phyloP scores from a whole-genome alignment of 2,888 invertebrate genomes.

The Cremastobaeus sp. region DNA sequence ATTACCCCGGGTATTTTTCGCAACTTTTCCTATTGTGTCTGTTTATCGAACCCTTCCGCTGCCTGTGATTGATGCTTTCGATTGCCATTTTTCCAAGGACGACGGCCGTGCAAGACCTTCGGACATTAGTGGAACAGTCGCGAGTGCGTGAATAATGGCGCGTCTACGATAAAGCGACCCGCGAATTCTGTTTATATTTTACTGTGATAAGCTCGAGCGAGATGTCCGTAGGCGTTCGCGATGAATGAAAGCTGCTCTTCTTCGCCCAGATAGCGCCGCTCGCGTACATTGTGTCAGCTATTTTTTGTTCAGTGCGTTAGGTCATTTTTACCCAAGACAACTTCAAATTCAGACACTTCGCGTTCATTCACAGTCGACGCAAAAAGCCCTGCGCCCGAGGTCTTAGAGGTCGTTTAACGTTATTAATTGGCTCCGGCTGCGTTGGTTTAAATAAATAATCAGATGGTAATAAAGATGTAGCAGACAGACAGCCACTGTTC shows the following conservation, averaged over 20 bases:
- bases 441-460: too few relatives aligned
- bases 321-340: too few relatives aligned
- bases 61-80: constrained; percentile 33
- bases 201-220: constrained; percentile 38
- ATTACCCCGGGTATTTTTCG: constrained; percentile 36
- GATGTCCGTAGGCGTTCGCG: constrained; percentile 59
- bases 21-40: constrained; percentile 29
- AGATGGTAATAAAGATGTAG: constrained; percentile 26
- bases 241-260: constrained; percentile 60
- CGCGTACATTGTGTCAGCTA: constrained; percentile 2
- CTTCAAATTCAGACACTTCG: too few relatives aligned
- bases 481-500: constrained; percentile 32
- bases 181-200: constrained; percentile 54
- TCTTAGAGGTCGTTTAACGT: too few relatives aligned
- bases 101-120: constrained; percentile 49
- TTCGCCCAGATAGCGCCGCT: constrained; percentile 28
- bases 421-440: too few relatives aligned
- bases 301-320: constrained; percentile 7
- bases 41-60: constrained; percentile 52
- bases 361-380: too few relatives aligned
- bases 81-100: constrained; percentile 57
- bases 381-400: too few relatives aligned
- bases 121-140: constrained; percentile 48
- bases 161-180: constrained; percentile 47
- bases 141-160: constrained; percentile 48